Evolutionary conservation across 2,888 invertebrate genomes (phyloP).

Genomic region (Prostheceraeus crozeri): DNA sequence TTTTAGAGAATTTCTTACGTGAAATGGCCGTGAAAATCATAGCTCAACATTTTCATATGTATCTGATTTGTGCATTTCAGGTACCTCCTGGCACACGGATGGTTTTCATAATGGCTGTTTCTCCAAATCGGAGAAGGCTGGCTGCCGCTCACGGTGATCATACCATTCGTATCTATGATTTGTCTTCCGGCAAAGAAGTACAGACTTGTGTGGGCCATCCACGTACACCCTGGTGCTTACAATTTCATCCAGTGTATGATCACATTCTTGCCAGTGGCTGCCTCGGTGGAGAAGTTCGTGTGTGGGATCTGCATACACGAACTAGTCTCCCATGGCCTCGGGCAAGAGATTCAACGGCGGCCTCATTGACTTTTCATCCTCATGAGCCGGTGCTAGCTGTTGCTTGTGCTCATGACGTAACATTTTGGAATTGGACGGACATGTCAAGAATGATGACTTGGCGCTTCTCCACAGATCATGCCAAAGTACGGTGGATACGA

Average conservation of each 20-base stretch:
- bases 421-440: conserved; percentile 80
- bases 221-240: conserved; percentile 80
- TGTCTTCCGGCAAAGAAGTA: conserved; percentile 70
- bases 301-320: conserved; percentile 73
- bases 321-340: conserved; percentile 2
- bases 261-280: conserved; percentile 79
- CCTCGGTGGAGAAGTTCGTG: conserved; percentile 76
- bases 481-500: neutral
- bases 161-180: conserved; percentile 73
- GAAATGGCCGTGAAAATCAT: too few relatives aligned
- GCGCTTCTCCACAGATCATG: neutral
- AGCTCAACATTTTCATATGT: too few relatives aligned
- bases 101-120: neutral
- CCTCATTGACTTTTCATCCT: conserved; percentile 79
- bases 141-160: conserved; percentile 84
- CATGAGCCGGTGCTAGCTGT: conserved; percentile 73
- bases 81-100: conserved; percentile 48
- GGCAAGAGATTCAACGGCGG: conserved; percentile 65
- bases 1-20: too few relatives aligned
- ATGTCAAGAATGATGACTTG: neutral
- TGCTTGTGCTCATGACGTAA: conserved; percentile 72
- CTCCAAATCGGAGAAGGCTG: conserved; percentile 41
- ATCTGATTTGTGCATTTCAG: too few relatives aligned
- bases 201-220: conserved; percentile 73
- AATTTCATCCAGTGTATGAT: conserved; percentile 75